Evolutionary conservation across 2,797 vertebrate species (phyloP).

Genomic region (Arremon brunneinucha): DNA sequence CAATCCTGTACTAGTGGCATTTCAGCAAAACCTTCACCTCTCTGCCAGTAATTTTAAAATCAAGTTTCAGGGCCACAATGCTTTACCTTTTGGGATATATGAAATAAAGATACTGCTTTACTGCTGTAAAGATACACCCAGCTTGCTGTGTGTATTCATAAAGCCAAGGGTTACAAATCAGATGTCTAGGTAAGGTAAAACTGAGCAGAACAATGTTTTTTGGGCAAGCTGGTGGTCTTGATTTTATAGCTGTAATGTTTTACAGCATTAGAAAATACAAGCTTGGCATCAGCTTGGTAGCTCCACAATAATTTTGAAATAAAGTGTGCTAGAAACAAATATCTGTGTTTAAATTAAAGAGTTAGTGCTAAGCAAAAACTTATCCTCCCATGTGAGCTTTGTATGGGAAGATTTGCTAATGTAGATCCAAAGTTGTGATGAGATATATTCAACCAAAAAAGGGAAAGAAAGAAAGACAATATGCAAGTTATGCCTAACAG

Average conservation of each 20-base stretch:
- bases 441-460: background rate
- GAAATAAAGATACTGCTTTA: background rate
- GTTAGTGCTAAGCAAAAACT: background rate
- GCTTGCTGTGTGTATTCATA: background rate
- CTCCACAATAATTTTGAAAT: background rate
- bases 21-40: background rate
- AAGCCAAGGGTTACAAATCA: background rate
- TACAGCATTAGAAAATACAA: background rate
- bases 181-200: background rate
- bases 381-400: background rate
- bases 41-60: background rate
- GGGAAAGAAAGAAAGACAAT: background rate
- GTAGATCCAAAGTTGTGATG: background rate
- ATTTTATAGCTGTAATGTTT: background rate
- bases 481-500: background rate
- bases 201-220: background rate
- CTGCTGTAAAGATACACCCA: background rate
- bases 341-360: background rate
- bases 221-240: background rate
- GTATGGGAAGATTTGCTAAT: background rate
- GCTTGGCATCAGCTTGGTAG: background rate
- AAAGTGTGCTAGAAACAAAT: background rate
- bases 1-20: background rate
- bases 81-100: background rate
- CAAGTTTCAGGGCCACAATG: background rate